Percentiles rank a stretch among this genome's conserved stretches.
These are phyloP conservation scores for Hyposoter didymator DNA, from an alignment of 2,888 invertebrate genomes.

Conservation along the genomic window DNA sequence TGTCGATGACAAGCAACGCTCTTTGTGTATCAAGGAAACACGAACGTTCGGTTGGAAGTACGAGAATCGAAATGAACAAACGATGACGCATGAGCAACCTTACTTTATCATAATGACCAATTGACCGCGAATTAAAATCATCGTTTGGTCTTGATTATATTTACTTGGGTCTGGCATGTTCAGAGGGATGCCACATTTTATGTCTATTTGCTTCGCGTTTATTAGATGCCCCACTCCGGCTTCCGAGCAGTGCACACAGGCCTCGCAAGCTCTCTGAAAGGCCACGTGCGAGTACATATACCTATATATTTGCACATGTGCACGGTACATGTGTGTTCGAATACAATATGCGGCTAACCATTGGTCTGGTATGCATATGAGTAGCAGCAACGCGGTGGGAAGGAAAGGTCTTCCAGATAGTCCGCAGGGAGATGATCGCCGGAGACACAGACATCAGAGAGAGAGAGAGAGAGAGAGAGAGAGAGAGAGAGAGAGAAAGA, in stretches of 20 bases:
- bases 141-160: neutral
- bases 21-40: neutral
- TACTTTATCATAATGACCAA: neutral
- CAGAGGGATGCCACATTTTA: slow-evolving; percentile 35
- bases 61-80: neutral
- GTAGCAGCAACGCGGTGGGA: slow-evolving; percentile 25
- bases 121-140: neutral
- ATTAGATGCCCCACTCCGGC: slow-evolving; percentile 47
- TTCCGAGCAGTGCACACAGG: neutral
- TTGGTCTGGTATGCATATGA: slow-evolving; percentile 63
- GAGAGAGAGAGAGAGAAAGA: slow-evolving; percentile 16
- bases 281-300: slow-evolving; percentile 40
- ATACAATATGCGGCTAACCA: slow-evolving; percentile 60
- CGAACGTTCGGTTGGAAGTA: neutral
- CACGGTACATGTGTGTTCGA: slow-evolving; percentile 27
- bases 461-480: slow-evolving; percentile 12
- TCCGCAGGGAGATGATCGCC: slow-evolving; percentile 1
- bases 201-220: slow-evolving; percentile 43
- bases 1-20: neutral
- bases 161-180: neutral
- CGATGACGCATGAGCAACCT: neutral
- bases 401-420: slow-evolving; percentile 23
- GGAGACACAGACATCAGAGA: slow-evolving; percentile 15
- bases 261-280: slow-evolving; percentile 23
- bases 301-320: neutral